Base-by-base conservation (phyloP, 2,888 invertebrate genomes). In the Agriopis aurantiaria region DNA sequence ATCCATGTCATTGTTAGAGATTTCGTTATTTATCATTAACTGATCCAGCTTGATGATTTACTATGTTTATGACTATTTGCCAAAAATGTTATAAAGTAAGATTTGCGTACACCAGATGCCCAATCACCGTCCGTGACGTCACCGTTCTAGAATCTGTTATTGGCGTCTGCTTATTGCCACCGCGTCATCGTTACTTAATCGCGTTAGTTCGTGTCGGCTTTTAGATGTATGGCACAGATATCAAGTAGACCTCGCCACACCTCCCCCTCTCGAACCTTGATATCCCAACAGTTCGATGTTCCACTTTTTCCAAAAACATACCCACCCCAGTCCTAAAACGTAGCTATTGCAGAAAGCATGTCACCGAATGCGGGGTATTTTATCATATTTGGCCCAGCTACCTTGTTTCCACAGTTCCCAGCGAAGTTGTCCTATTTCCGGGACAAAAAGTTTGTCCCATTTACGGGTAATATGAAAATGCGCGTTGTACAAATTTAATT, bases 281-380 rank as follows among this genome's bases (percentile, higher is more conserved):
- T 23, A 7, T 33, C 7, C 46, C 58, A 7, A n/a, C 12, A 8
- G 33, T 49, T 40, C 40, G 14, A 51, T 64, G 64, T 67, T 64
- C 61, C 49, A 61, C 12, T 41, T 64, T 61, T 56, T 8, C 52
- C 17, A 43, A 56, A 67, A 63, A 1, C 58, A 74, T 74, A 61
- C 53, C 58, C 69, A 71, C 65, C 76, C 73, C 74, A 77, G 72
- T 73, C 75, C 77, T 80, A 77, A 77, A 80, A 76, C 78, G 79
- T 76, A 73, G 77, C 76, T 77, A 77, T 79, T 81, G 78, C 79
- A 79, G 80, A 80, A 73, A 81, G 79, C 77, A 76, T 77, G 77
- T 78, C 81, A 73, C 76, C 77, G 78, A 82, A 80, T 79, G 80
- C 81, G 76, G 75, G 55, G 62, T 73, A 76, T 81, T 80, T 82